phyloP scores from a whole-genome alignment of 2,113 vertebrate species.

The Anas platyrhynchos region DNA sequence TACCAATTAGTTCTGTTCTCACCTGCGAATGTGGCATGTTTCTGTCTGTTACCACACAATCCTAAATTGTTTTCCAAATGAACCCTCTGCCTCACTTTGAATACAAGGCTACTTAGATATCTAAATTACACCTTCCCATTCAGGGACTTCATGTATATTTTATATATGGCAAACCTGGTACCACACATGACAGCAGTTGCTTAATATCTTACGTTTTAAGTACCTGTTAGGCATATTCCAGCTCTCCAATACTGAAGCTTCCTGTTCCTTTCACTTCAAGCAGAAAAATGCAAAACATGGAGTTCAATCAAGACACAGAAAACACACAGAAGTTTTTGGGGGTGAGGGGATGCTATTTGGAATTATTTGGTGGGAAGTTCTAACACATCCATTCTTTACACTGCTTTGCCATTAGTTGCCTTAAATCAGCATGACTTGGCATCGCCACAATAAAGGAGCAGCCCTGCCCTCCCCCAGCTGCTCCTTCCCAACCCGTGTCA shows the following conservation, averaged over 20 bases:
- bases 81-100: background rate
- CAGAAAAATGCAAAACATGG: background rate
- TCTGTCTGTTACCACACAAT: background rate
- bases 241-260: background rate
- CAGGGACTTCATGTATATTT: background rate
- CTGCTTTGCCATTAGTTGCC: background rate
- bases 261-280: background rate
- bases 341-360: background rate
- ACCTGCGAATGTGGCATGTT: fast-evolving
- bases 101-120: background rate
- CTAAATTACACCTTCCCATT: background rate
- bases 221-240: background rate
- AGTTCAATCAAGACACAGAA: background rate
- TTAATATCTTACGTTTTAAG: background rate
- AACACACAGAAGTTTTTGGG: background rate
- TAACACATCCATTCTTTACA: background rate
- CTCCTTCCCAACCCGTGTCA: background rate
- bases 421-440: background rate
- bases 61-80: background rate
- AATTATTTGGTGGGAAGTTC: background rate
- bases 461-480: background rate
- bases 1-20: background rate
- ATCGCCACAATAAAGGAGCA: background rate
- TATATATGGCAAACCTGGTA: background rate
- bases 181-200: background rate